Evolutionary conservation across 2,113 vertebrate genomes (phyloP).

Genomic region (Proteles cristata): DNA sequence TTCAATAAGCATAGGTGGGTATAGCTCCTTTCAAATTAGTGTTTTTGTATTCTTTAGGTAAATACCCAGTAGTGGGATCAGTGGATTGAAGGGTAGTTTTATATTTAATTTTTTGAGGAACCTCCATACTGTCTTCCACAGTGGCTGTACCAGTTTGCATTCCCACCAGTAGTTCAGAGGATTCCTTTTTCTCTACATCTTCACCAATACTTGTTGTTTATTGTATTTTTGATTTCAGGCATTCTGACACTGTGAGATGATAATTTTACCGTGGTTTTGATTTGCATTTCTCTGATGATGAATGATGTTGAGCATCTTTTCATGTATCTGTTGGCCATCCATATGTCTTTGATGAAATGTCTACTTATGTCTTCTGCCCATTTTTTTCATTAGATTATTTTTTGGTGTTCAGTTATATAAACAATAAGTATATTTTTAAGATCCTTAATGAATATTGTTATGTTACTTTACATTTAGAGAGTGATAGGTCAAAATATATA

Average conservation of each 20-base stretch:
- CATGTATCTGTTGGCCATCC: background rate
- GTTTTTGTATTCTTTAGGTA: background rate
- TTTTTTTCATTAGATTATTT: background rate
- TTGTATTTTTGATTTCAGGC: background rate
- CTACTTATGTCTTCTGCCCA: background rate
- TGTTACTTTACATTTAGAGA: background rate
- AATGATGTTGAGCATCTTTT: background rate
- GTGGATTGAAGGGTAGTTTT: background rate
- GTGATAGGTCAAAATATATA: background rate
- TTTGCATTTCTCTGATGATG: background rate
- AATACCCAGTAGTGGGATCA: background rate
- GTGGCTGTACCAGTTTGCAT: background rate
- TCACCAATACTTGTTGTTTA: background rate
- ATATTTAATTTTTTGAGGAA: background rate
- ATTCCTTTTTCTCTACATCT: background rate
- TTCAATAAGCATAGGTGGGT: background rate
- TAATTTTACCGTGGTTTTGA: background rate
- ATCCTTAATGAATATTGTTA: background rate
- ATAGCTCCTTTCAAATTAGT: background rate
- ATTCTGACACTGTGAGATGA: background rate
- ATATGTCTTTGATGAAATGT: background rate
- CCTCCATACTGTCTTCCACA: background rate
- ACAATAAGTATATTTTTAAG: background rate
- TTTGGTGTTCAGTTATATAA: background rate
- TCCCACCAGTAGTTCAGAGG: background rate